Percentiles rank a stretch among this genome's conserved stretches.
phyloP scores from a whole-genome alignment of 2,888 invertebrate genomes.

The Girardia tigrina region DNA sequence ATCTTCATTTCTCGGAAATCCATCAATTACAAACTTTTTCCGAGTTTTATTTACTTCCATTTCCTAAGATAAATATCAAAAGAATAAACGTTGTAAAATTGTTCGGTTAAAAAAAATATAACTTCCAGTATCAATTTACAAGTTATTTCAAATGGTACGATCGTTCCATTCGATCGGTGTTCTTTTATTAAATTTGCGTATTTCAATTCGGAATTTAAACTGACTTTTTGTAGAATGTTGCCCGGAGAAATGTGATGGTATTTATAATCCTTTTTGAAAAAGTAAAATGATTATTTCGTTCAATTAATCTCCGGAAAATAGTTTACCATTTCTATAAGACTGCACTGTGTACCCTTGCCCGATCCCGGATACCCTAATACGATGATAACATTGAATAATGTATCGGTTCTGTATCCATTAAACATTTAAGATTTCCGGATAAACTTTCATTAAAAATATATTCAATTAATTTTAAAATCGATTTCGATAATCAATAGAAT shows the following conservation, averaged over 20 bases:
- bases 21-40: constrained; percentile 77
- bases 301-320: not conserved
- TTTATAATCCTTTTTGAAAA: not conserved
- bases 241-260: not conserved
- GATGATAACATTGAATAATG: not conserved
- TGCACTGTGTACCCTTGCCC: not conserved
- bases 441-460: too few relatives aligned
- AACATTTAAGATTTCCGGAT: too few relatives aligned
- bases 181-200: constrained; percentile 71
- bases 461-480: too few relatives aligned
- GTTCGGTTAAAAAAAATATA: too few relatives aligned
- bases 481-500: too few relatives aligned
- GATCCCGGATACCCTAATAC: not conserved
- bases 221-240: not conserved
- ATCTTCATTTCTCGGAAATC: constrained; percentile 89
- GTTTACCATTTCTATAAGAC: not conserved
- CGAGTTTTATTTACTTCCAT: not conserved
- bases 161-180: constrained; percentile 77
- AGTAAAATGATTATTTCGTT: not conserved
- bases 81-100: too few relatives aligned
- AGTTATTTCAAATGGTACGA: constrained; percentile 94
- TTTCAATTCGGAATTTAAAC: not conserved
- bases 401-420: too few relatives aligned
- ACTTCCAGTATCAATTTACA: constrained; percentile 78
- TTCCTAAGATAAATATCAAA: not conserved